A percentile compares a stretch with the other conserved stretches of the same genome.
Evolutionary conservation across 2,113 vertebrate species (phyloP).

Genomic region (Sakesphorus luctuosus): DNA sequence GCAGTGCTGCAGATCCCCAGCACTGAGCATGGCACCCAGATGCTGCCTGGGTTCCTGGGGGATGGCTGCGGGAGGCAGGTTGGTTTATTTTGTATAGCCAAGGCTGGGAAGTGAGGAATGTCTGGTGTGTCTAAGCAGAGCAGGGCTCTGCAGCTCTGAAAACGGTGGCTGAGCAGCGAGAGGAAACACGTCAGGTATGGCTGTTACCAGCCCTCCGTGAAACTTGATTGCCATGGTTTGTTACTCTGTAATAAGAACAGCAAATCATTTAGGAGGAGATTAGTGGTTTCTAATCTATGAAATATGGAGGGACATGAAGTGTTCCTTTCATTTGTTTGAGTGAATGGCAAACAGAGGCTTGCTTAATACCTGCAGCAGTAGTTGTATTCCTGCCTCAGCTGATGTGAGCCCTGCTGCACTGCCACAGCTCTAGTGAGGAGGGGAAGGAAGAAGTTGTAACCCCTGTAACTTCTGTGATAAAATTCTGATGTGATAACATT

Average conservation of each 20-base stretch:
- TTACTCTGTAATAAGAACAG: background rate
- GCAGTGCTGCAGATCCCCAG: background rate
- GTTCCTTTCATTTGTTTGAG: background rate
- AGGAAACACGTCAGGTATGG: background rate
- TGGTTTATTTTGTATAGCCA: background rate
- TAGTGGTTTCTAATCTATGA: background rate
- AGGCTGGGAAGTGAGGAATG: background rate
- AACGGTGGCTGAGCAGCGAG: slow-evolving; percentile 38
- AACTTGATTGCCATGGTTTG: background rate
- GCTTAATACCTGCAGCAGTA: background rate
- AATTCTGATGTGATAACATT: background rate
- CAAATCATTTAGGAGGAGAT: background rate
- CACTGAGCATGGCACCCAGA: background rate
- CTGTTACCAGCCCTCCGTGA: background rate
- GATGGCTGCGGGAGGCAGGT: background rate
- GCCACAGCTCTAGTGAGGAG: background rate
- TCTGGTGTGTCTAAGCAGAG: background rate
- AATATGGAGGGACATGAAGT: background rate
- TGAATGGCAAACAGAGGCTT: background rate
- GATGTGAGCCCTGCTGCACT: background rate
- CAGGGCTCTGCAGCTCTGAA: background rate
- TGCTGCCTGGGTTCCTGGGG: background rate
- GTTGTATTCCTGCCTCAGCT: background rate
- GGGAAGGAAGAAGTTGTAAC: background rate
- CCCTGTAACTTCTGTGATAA: background rate